Base-by-base conservation (phyloP, 2,113 vertebrate species). In the Brachyhypopomus gauderio region DNA sequence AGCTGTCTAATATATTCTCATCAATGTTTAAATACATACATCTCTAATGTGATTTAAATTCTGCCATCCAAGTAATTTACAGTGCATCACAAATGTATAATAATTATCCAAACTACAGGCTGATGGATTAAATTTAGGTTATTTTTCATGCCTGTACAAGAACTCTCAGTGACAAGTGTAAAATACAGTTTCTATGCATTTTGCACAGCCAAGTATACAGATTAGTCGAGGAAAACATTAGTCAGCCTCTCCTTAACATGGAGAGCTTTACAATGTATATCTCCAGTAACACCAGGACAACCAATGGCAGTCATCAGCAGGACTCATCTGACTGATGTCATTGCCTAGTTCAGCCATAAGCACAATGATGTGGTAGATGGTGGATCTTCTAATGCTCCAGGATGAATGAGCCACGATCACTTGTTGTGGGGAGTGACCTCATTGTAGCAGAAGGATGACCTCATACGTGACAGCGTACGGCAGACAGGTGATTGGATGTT, bases 341-440 rank as follows among this genome's bases (percentile, higher is more conserved):
- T 23, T 20, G 30, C n/a, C 76, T 70, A 36, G 34, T 69, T 69
- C 17, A 20, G 64, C 30, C n/a, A 6, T n/a, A n/a, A 66, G 16
- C 27, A 56, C 27, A 58, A 22, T 4, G 56, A n/a, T 20, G 48
- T 20, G 45, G 63, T 62, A 41, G 30, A 56, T 69, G 20, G 36
- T 67, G 30, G 20, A 45, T 62, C 76, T 77, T 73, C 22, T 79
- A 67, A 83, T 73, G 25, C 63, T 74, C 23, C 52, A 55, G 36
- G 55, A 63, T 60, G 55, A 34, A 55, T 69, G 38, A 25, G 48
- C 34, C 22, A 14, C 14, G 12, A 63, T 30, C 34, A 17, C 63
- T 34, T 66, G 30, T 30, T 34, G 27, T 6, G 16, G 27, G 19
- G 41, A 22, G 27, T 79, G 77, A 72, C 56, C 25, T 69, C 55